These are phyloP conservation scores for Lepidurus couesii DNA, from an alignment of 1,140 invertebrate genomes.

Conservation along the genomic window DNA sequence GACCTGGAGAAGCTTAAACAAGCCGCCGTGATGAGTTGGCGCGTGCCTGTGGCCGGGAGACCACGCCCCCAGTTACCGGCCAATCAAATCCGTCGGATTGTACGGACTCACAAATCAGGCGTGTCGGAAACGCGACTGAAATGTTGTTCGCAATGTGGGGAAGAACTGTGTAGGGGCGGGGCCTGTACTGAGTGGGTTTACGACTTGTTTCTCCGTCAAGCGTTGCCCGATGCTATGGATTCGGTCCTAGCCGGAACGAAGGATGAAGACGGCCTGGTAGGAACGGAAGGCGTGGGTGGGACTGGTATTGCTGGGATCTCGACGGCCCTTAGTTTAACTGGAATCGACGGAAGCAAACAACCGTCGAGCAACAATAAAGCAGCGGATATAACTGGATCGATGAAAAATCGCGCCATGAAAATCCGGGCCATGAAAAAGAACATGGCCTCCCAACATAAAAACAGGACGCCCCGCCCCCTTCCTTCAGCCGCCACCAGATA, in stretches of 20 bases:
- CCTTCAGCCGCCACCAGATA: background rate
- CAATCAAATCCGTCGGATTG: constrained; percentile 35
- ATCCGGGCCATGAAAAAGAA: background rate
- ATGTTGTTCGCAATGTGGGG: constrained; percentile 68
- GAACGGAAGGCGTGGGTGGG: background rate
- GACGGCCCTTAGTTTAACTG: background rate
- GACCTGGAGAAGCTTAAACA: constrained; percentile 70
- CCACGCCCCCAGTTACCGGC: constrained; percentile 49
- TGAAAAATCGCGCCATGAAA: constrained; percentile 15
- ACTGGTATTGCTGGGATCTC: background rate
- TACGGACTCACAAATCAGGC: constrained; percentile 39
- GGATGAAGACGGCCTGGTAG: background rate
- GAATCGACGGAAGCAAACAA: background rate
- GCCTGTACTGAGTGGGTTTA: constrained; percentile 41
- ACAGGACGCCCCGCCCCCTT: constrained; percentile 3
- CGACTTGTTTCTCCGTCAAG: background rate
- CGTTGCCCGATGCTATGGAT: background rate
- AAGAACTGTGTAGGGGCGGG: constrained; percentile 73
- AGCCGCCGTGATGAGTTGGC: constrained; percentile 63
- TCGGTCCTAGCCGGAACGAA: background rate
- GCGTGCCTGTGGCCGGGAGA: constrained; percentile 65
- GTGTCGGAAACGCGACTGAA: constrained; percentile 40
- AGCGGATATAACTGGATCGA: background rate
- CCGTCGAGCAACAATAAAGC: background rate
- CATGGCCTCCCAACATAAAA: background rate